A percentile compares a stretch with the other conserved stretches of the same genome.
Conservation (phyloP, 2,797 vertebrate genomes). For the Ataeniobius toweri region DNA sequence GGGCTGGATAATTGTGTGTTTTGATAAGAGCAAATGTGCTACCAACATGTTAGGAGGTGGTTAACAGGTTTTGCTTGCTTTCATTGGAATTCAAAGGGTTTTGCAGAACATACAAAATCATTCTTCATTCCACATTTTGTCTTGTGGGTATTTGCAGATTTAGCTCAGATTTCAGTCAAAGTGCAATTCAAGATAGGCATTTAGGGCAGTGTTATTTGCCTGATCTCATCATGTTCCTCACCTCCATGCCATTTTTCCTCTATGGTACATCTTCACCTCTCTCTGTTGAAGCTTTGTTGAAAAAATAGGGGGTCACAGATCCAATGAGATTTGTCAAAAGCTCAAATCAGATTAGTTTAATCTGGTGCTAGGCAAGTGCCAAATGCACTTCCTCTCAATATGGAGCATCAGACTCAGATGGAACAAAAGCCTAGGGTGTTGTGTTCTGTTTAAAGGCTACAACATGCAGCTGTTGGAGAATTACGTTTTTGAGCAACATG, state of each 20-base stretch:
- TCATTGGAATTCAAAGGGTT: constrained; percentile 70
- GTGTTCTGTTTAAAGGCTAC: background rate
- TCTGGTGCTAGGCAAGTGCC: constrained; percentile 48
- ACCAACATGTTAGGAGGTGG: constrained; percentile 51
- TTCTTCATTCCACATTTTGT: constrained; percentile 46
- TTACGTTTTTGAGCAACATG: background rate
- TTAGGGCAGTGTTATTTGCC: constrained; percentile 44
- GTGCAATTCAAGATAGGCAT: constrained; percentile 30
- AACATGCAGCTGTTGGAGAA: background rate
- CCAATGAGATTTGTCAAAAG: constrained; percentile 64
- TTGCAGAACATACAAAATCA: constrained; percentile 57
- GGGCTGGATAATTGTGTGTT: constrained; percentile 52
- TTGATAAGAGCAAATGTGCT: constrained; percentile 56
- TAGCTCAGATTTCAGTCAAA: constrained; percentile 33
- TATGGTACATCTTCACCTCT: constrained; percentile 28
- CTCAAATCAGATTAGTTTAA: constrained; percentile 71
- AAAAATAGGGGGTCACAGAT: constrained; percentile 60
- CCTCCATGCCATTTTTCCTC: constrained; percentile 41
- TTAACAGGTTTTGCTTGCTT: constrained; percentile 68
- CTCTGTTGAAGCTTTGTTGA: constrained; percentile 20
- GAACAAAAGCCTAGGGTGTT: constrained; percentile 23
- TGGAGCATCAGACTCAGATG: constrained; percentile 16
- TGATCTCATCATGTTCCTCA: constrained; percentile 39
- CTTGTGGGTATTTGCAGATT: constrained; percentile 49
- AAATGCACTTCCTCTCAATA: constrained; percentile 40